Evolutionary conservation across 2,888 invertebrate genomes (phyloP).

Genomic region (Drosophila rubida): DNA sequence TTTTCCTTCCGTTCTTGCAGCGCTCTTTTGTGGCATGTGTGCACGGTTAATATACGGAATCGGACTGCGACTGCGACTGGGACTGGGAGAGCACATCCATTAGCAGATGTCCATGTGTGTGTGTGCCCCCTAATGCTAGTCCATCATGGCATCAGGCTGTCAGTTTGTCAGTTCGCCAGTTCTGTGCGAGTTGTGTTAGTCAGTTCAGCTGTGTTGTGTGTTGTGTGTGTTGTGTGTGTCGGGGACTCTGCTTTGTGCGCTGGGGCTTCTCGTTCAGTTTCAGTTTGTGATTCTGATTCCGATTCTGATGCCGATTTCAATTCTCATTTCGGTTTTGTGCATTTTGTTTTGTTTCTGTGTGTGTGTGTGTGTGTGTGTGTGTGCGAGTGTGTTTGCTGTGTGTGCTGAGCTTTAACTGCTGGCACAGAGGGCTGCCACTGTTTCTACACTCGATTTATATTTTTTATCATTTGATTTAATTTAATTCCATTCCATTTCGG

Average conservation of each 20-base stretch:
- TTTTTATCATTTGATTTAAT: conserved; percentile 84
- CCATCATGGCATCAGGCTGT: conserved; percentile 23
- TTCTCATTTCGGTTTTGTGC: conserved; percentile 45
- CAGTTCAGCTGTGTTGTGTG: conserved; percentile 5
- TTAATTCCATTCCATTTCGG: conserved; percentile 80
- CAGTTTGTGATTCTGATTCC: conserved; percentile 23
- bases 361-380: conserved; percentile 6
- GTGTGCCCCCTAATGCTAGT: conserved; percentile 28
- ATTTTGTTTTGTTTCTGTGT: conserved; percentile 18
- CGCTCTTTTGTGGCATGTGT: conserved; percentile 20
- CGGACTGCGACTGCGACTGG: background rate
- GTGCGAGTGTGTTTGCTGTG: conserved; percentile 21
- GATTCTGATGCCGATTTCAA: conserved; percentile 38
- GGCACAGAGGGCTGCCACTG: conserved; percentile 76
- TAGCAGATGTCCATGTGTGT: conserved; percentile 15
- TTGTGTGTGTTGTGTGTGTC: background rate
- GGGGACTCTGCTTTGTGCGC: conserved; percentile 15
- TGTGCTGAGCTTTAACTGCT: conserved; percentile 38
- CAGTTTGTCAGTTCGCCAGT: conserved; percentile 38
- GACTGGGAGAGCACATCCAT: conserved; percentile 23
- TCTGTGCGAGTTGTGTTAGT: conserved; percentile 8
- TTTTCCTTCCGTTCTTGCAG: conserved; percentile 50
- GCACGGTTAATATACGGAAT: conserved; percentile 13
- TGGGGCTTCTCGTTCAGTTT: conserved; percentile 52
- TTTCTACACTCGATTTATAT: conserved; percentile 80